A percentile compares a stretch with the other conserved stretches of the same genome.
phyloP scores from a whole-genome alignment of 1,140 invertebrate species.

The Neodiprion fabricii region DNA sequence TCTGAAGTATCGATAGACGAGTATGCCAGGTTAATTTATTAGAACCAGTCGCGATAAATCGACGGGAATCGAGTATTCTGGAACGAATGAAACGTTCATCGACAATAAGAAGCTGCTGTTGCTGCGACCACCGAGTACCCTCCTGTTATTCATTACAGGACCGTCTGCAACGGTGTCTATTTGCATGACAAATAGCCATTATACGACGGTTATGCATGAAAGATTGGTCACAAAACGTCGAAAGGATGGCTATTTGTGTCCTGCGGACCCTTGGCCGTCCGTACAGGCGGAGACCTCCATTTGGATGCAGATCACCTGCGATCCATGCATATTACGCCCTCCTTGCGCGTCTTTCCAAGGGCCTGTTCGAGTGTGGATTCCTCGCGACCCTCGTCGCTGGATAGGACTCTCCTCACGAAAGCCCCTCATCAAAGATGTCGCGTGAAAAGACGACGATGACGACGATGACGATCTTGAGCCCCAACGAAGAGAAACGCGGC shows the following conservation, averaged over 20 bases:
- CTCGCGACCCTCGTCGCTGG: not conserved
- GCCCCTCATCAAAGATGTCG: not conserved
- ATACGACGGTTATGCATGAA: not conserved
- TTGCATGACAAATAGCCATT: not conserved
- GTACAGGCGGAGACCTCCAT: not conserved
- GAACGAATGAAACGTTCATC: not conserved
- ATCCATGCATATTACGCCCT: constrained; percentile 2
- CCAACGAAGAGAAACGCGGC: not conserved
- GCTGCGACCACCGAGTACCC: not conserved
- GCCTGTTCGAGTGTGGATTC: not conserved
- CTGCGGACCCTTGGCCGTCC: not conserved
- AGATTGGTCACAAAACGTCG: constrained; percentile 4
- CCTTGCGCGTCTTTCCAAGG: not conserved
- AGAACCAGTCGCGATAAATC: no score
- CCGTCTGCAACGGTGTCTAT: not conserved
- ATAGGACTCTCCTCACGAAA: not conserved
- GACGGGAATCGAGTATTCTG: not conserved
- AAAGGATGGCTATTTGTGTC: not conserved
- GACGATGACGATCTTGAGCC: not conserved
- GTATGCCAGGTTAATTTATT: no score
- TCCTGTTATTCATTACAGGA: not conserved
- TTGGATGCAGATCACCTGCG: not conserved
- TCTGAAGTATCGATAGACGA: no score
- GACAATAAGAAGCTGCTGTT: not conserved
- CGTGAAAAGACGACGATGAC: not conserved